Evolutionary conservation across 1,140 invertebrate genomes (phyloP).

Genomic region (Drosophila rufa): DNA sequence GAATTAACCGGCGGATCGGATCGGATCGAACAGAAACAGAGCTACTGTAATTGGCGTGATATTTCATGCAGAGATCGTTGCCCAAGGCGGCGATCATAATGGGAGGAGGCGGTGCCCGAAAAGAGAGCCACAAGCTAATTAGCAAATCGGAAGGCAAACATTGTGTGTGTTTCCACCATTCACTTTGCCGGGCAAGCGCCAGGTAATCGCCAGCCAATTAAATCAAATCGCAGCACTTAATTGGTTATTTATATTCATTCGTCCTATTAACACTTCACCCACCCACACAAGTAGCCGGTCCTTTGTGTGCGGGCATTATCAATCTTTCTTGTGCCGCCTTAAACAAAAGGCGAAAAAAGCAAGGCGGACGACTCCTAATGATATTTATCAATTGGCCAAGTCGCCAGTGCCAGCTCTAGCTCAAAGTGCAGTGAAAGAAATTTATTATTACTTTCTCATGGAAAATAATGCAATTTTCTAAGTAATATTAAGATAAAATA

Average conservation of each 20-base stretch:
- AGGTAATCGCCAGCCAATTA: slow-evolving; percentile 28
- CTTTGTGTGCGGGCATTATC: slow-evolving; percentile 41
- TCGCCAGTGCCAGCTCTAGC: slow-evolving; percentile 15
- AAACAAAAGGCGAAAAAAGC: slow-evolving; percentile 26
- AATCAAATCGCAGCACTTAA: slow-evolving; percentile 43
- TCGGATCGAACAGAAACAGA: background rate
- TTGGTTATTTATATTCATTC: slow-evolving; percentile 53
- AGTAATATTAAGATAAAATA: background rate
- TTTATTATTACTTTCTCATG: background rate
- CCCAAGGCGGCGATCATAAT: slow-evolving; percentile 54
- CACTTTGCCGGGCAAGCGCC: slow-evolving; percentile 5
- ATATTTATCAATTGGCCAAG: slow-evolving; percentile 70
- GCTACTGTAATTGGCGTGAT: slow-evolving; percentile 72
- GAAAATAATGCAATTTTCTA: no score
- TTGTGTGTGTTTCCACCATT: slow-evolving; percentile 15
- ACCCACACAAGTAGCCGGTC: slow-evolving; percentile 29
- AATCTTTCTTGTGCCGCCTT: slow-evolving; percentile 19
- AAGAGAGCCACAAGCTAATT: slow-evolving; percentile 36
- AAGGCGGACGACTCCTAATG: slow-evolving; percentile 42
- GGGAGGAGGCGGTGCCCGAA: slow-evolving; percentile 14
- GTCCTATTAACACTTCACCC: slow-evolving; percentile 34
- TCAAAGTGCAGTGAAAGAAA: slow-evolving; percentile 1
- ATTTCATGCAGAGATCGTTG: slow-evolving; percentile 72
- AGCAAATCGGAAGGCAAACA: slow-evolving; percentile 35
- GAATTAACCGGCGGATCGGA: slow-evolving; percentile 15